Evolutionary conservation across 2,797 vertebrate species (phyloP), one percentile per base, ranked within the genome.

Genomic region (Lates japonicus): DNA sequence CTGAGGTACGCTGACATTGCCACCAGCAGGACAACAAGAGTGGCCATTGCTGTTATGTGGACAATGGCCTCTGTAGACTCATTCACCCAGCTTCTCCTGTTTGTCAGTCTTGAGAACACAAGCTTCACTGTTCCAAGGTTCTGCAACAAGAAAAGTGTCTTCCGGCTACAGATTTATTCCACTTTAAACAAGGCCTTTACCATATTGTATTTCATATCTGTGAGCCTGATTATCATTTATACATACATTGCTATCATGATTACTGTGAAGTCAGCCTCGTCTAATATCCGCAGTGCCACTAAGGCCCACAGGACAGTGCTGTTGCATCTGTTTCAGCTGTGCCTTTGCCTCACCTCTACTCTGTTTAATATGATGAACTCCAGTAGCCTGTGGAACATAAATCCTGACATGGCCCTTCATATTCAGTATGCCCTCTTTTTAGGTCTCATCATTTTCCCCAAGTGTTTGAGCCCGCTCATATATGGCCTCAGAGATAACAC

Each of bases 401-500:
- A 71, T 55, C 14, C 25, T 12, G 17, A 3, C 0, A 3, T 57
- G 3, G 73, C 37, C 22, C 0, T 52, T 44, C 19, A 82, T 13
- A 11, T 87, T 57, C 74, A 80, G 17, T 90, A 89, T 2, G 0
- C 11, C 14, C 74, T 93, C 70, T 94, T 93, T 71, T 41, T 93
- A 8, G 1, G 49, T 35, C 67, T 95, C 0, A 74, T 94, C 0
- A 64, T 94, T 76, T 82, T 94, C 49, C 94, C 92, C 0, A 93
- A 85, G 54, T 93, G 83, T 81, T 70, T 94, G 69, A 94, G 90
- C 54, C 90, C 91, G 0, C 88, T 95, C 14, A 85, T 95, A 54
- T 95, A 93, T 3, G 93, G 94, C 54, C 85, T 94, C 44, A 93
- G 91, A 80, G 93, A 95, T 31, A 72, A 88, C 5, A 70, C 78